A percentile compares a stretch with the other conserved stretches of the same genome.
Conservation (phyloP, 2,797 vertebrate genomes). For the Bothrops alternatus region DNA sequence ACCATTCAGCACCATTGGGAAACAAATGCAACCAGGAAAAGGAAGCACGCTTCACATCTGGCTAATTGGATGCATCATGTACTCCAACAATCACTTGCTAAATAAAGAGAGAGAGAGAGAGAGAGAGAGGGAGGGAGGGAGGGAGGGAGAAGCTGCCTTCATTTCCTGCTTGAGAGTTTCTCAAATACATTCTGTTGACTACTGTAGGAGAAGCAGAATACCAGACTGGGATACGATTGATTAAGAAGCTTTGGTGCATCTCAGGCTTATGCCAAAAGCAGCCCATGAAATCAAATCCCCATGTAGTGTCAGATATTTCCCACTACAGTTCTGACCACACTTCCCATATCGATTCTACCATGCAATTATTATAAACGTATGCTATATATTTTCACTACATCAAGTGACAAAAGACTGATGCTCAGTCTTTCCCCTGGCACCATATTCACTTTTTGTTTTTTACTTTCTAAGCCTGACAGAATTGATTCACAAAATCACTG, state of each 20-base stretch:
- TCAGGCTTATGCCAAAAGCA: not conserved
- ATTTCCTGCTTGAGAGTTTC: not conserved
- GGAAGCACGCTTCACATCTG: not conserved
- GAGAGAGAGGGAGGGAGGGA: not conserved
- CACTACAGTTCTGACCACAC: not conserved
- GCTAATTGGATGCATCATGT: not conserved
- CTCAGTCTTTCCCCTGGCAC: not conserved
- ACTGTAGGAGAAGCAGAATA: not conserved
- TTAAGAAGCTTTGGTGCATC: not conserved
- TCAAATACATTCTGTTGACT: not conserved
- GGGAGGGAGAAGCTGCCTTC: not conserved
- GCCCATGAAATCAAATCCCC: not conserved
- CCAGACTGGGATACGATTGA: too few relatives aligned
- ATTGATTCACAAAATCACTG: slow-evolving; percentile 63
- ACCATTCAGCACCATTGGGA: too few relatives aligned
- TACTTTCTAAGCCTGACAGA: slow-evolving; percentile 75
- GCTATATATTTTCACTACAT: not conserved
- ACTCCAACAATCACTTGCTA: not conserved
- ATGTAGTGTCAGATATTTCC: not conserved
- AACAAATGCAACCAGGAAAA: not conserved
- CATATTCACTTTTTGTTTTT: not conserved
- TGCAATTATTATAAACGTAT: not conserved
- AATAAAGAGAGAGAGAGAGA: not conserved
- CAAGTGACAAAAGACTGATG: not conserved
- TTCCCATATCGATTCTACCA: not conserved